Percentiles rank a stretch among this genome's conserved stretches.
Evolutionary conservation across 2,888 invertebrate species (phyloP).

Genomic region (Encarsia formosa): DNA sequence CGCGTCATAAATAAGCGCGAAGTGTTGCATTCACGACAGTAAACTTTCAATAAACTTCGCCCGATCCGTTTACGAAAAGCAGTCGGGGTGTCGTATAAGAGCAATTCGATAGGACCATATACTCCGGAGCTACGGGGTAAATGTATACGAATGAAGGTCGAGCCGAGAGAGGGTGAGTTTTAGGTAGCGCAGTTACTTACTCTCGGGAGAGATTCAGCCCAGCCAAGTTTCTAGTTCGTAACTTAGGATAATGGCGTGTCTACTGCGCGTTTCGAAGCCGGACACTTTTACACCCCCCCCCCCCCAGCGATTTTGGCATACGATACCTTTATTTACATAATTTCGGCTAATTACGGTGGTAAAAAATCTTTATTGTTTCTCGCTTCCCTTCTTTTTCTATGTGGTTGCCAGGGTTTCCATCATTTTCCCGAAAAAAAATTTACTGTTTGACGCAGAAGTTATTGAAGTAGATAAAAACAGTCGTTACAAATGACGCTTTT

Average conservation of each 20-base stretch:
- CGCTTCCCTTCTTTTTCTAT: too few species aligned
- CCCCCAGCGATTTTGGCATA: background rate
- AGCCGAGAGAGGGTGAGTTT: slow-evolving; percentile 27
- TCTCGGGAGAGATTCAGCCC: slow-evolving; percentile 28
- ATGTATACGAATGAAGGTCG: slow-evolving; percentile 16
- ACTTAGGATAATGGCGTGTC: slow-evolving; percentile 39
- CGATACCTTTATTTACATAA: slow-evolving; percentile 11
- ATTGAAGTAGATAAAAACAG: too few species aligned
- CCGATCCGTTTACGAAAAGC: slow-evolving; percentile 45
- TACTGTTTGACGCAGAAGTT: too few species aligned
- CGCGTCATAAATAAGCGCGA: slow-evolving; percentile 16
- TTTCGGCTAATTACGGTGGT: slow-evolving; percentile 7
- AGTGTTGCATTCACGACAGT: slow-evolving; percentile 30
- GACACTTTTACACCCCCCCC: slow-evolving; percentile 34
- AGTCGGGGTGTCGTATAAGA: slow-evolving; percentile 27
- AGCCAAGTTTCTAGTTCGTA: slow-evolving; percentile 40
- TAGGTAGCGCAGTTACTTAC: slow-evolving; percentile 41
- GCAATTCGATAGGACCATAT: slow-evolving; percentile 7
- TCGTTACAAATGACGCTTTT: too few species aligned
- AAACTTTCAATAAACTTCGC: slow-evolving; percentile 45
- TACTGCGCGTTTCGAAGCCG: slow-evolving; percentile 22
- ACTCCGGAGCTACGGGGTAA: slow-evolving; percentile 10
- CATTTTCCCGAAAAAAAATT: too few species aligned
- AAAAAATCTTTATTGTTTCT: too few species aligned
- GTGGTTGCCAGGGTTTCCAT: too few species aligned